These are phyloP conservation scores for Danio jaintianensis DNA, from an alignment of 2,797 vertebrate genomes.

Conservation along the genomic window DNA sequence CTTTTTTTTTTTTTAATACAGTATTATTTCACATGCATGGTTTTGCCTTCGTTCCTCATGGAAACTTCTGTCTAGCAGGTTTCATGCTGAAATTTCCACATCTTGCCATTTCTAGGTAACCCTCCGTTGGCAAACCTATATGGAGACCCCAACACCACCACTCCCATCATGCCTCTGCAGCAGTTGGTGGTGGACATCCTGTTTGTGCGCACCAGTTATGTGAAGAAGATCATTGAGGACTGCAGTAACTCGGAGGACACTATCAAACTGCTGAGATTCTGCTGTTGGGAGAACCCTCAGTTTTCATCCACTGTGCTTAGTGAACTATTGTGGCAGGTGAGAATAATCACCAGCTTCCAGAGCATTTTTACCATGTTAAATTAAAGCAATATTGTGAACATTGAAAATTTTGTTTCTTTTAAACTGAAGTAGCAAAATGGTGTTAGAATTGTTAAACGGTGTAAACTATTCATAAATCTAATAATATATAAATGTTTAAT, in stretches of 20 bases:
- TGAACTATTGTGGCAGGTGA: slow-evolving; percentile 99
- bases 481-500: too few relatives aligned
- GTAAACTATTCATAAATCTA: background rate
- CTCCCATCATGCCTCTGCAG: slow-evolving; percentile 97
- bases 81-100: background rate
- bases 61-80: background rate
- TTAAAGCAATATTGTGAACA: background rate
- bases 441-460: background rate
- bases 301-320: slow-evolving; percentile 99
- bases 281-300: slow-evolving; percentile 99
- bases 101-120: slow-evolving; percentile 82
- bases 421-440: background rate
- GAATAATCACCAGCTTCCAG: background rate
- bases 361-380: background rate
- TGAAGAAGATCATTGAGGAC: slow-evolving; percentile 99
- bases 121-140: slow-evolving; percentile 96
- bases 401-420: background rate
- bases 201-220: slow-evolving; percentile 98
- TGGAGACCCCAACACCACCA: slow-evolving; percentile 94
- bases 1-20: background rate
- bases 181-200: slow-evolving; percentile 97
- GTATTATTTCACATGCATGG: background rate
- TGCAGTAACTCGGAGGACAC: slow-evolving; percentile 99
- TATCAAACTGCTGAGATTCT: slow-evolving; percentile 97
- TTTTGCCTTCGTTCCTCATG: too few relatives aligned